Percentiles rank a stretch among this genome's conserved stretches.
Evolutionary conservation across 2,888 invertebrate genomes (phyloP).

Genomic region (Acholoe squamosa): DNA sequence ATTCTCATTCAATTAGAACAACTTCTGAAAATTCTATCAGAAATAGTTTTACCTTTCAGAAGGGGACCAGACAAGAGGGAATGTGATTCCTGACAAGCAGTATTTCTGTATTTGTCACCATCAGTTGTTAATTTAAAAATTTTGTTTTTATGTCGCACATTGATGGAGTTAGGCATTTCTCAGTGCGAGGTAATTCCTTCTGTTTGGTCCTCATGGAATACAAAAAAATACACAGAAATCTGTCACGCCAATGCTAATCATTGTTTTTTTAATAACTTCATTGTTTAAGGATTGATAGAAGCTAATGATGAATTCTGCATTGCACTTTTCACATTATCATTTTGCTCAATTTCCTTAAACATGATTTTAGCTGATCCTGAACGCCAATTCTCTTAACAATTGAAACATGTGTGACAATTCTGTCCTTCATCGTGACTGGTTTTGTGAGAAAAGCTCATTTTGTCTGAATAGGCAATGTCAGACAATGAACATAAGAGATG

Average conservation of each 20-base stretch:
- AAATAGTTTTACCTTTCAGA: too few species aligned
- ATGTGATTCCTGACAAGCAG: too few species aligned
- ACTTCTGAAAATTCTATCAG: too few species aligned
- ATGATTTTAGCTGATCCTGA: too few species aligned
- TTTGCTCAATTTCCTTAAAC: not conserved
- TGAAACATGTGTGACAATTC: too few species aligned
- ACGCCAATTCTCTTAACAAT: too few species aligned
- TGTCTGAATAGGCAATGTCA: too few species aligned
- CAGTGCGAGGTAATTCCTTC: not conserved
- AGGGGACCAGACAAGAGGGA: too few species aligned
- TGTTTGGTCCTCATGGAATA: not conserved
- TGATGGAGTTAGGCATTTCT: not conserved
- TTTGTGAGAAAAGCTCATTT: too few species aligned
- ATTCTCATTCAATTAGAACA: too few species aligned
- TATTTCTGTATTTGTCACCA: not conserved
- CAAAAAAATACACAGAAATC: not conserved
- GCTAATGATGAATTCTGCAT: conserved; percentile 17
- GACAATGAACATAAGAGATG: too few species aligned
- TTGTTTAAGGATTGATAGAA: not conserved
- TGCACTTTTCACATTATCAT: not conserved
- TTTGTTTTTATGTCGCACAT: not conserved
- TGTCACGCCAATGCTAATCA: conserved; percentile 15
- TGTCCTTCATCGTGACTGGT: too few species aligned
- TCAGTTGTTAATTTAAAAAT: not conserved
- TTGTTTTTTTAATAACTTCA: not conserved